phyloP scores from a whole-genome alignment of 2,797 vertebrate species.

The Gymnothorax reevesii region DNA sequence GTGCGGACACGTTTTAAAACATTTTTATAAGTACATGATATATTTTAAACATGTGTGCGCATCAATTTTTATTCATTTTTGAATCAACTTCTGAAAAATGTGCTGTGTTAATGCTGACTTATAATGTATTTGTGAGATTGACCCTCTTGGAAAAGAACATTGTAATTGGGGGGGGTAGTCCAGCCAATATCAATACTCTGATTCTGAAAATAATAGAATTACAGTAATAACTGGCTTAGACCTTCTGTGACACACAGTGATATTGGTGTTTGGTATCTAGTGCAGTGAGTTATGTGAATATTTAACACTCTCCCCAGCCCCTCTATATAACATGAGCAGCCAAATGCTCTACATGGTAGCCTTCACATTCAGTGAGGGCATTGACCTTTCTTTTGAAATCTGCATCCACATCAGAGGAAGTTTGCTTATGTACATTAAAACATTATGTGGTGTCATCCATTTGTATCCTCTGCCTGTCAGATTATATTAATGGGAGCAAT shows the following conservation, averaged over 20 bases:
- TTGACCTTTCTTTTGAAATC: conserved; percentile 1
- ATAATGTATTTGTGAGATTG: not conserved
- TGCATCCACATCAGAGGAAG: not conserved
- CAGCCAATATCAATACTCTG: not conserved
- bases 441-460: conserved; percentile 27
- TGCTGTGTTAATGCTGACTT: not conserved
- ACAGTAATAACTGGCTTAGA: not conserved
- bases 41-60: too few species aligned
- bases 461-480: conserved; percentile 31
- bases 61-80: too few species aligned
- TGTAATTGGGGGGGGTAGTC: not conserved
- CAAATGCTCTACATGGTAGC: too few species aligned
- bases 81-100: too few species aligned
- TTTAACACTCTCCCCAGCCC: not conserved
- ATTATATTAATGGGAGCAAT: not conserved
- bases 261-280: not conserved
- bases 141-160: not conserved
- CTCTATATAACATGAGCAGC: not conserved
- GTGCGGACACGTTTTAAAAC: not conserved
- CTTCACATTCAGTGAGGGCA: not conserved
- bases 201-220: not conserved
- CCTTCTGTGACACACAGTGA: not conserved
- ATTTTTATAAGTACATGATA: not conserved
- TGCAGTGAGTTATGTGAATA: not conserved
- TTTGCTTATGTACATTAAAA: conserved; percentile 11